Percentiles rank a stretch among this genome's conserved stretches.
phyloP scores from a whole-genome alignment of 1,140 invertebrate genomes.

The Hydropsyche tenuis region DNA sequence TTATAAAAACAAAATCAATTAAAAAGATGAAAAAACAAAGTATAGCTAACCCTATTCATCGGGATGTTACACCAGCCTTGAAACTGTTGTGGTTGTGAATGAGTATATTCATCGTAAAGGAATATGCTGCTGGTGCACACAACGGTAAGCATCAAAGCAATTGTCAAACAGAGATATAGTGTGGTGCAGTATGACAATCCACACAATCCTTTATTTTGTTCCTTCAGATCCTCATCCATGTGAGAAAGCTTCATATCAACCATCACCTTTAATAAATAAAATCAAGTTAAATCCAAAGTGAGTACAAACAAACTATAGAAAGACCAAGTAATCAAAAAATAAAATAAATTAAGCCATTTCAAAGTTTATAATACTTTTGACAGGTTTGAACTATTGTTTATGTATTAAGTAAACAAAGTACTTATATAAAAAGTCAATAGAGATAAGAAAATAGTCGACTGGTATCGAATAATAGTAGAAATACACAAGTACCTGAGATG shows the following conservation, averaged over 20 bases:
- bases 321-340: no score
- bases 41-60: slow-evolving; percentile 56
- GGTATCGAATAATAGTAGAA: no score
- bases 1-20: no score
- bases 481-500: no score
- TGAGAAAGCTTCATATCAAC: slow-evolving; percentile 38
- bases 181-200: slow-evolving; percentile 37
- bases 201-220: slow-evolving; percentile 26
- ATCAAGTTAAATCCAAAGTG: slow-evolving; percentile 8
- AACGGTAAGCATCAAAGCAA: slow-evolving; percentile 74
- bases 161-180: slow-evolving; percentile 69
- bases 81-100: slow-evolving; percentile 66
- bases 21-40: no score
- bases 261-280: slow-evolving; percentile 28
- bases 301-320: no score
- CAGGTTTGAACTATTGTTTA: no score
- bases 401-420: no score
- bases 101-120: slow-evolving; percentile 77
- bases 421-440: no score
- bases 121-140: slow-evolving; percentile 79
- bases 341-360: no score
- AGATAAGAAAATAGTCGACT: no score
- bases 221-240: slow-evolving; percentile 21
- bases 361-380: no score
- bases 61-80: slow-evolving; percentile 74